Evolutionary conservation across 2,888 invertebrate species (phyloP), one percentile per base, ranked within the genome.

Genomic region (Ennomos fuscantarius): DNA sequence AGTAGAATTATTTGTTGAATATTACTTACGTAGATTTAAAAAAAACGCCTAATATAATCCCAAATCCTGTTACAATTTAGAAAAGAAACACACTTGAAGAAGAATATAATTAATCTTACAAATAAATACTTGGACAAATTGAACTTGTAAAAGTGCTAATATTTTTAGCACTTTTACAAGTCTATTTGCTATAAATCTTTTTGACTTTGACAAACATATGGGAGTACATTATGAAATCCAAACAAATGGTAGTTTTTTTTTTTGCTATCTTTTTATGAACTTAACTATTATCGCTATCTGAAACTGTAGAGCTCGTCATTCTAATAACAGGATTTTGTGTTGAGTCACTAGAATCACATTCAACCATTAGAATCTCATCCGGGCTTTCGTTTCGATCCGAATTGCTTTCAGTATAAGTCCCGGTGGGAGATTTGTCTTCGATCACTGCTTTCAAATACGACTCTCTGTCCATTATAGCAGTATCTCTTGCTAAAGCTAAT

Each of bases 401-500:
- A 63, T 88, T 90, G 54, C 91, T 92, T 57, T 90, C 92, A 0
- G 92, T 91, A 46, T 91, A 92, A 0, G 92, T 92, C 0, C 86
- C 91, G 0, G 88, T 86, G 0, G 92, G 92, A 0, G 91, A 91
- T 52, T 91, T 91, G 36, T 92, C 92, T 53, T 92, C 92, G 0
- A 92, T 91, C 1, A 92, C 92, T 1, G 92, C 92, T 65, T 91
- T 91, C 0, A 92, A 65, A 46, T 92, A 92, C 0, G 90, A 90
- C 55, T 92, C 92, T 3, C 91, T 70, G 12, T 92, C 92, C 82
- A 86, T 79, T 5, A 86, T 85, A 6, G 80, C 84, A 0, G 92
- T 82, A 37, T 92, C 92, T 39, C 91, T 74, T 0, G 92, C 91
- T 31, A 92, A 56, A 15, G 92, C 87, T 0, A 92, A 69, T 0